A percentile compares a stretch with the other conserved stretches of the same genome.
phyloP scores from a whole-genome alignment of 2,797 vertebrate species.

The Melanotaenia parkinsoni region DNA sequence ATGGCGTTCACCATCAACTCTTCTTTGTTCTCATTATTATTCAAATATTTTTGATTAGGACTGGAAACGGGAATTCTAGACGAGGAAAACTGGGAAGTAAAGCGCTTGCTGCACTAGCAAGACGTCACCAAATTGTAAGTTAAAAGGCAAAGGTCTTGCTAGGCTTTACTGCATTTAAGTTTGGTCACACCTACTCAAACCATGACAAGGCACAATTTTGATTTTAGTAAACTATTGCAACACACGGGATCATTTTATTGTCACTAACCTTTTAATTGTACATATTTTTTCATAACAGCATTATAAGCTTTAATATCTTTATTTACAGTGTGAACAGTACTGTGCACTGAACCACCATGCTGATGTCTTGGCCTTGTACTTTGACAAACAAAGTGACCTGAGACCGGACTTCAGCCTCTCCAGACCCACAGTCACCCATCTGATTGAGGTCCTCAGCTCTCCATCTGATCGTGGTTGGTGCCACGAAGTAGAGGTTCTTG shows the following conservation, averaged over 20 bases:
- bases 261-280: neutral
- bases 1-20: neutral
- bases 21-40: conserved; percentile 3
- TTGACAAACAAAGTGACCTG: neutral
- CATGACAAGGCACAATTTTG: neutral
- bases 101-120: neutral
- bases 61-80: neutral
- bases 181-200: neutral
- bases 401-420: neutral
- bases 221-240: neutral
- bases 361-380: neutral
- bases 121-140: neutral
- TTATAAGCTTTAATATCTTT: conserved; percentile 6
- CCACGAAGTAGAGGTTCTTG: neutral
- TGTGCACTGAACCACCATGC: neutral
- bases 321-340: neutral
- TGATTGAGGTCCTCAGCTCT: neutral
- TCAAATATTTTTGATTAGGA: conserved; percentile 7
- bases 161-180: neutral
- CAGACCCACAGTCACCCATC: neutral
- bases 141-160: conserved; percentile 1
- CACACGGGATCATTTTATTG: neutral
- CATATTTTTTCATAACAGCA: neutral
- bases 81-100: neutral
- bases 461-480: neutral